Percentiles rank a stretch among this genome's conserved stretches.
phyloP scores from a whole-genome alignment of 2,888 invertebrate genomes.

The Brachyopa scutellaris region DNA sequence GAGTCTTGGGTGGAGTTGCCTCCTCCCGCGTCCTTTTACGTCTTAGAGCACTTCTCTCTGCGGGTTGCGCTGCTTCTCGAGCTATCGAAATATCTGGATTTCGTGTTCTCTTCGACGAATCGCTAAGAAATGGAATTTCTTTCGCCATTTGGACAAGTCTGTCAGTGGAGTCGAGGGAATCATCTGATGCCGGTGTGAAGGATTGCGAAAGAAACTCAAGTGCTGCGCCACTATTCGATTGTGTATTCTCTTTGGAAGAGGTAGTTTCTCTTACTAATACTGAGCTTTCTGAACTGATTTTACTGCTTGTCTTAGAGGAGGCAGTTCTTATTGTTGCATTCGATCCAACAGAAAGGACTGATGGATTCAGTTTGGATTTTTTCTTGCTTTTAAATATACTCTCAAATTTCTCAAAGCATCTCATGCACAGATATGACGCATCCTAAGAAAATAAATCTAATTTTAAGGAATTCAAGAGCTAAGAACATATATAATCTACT shows the following conservation, averaged over 20 bases:
- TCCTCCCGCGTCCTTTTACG: slow-evolving; percentile 23
- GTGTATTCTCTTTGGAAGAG: slow-evolving; percentile 25
- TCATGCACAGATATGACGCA: slow-evolving; percentile 5
- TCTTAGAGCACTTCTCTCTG: slow-evolving; percentile 24
- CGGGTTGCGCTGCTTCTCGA: slow-evolving; percentile 2
- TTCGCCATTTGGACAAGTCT: background rate
- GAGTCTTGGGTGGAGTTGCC: background rate
- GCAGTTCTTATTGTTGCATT: background rate
- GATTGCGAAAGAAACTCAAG: slow-evolving; percentile 13
- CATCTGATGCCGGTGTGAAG: background rate
- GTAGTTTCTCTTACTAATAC: background rate
- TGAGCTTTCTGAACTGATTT: background rate
- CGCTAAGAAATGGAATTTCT: background rate
- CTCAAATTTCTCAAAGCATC: slow-evolving; percentile 45
- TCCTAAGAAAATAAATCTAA: background rate
- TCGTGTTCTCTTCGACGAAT: background rate
- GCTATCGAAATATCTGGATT: slow-evolving; percentile 16
- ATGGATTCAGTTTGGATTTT: background rate
- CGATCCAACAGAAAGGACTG: background rate
- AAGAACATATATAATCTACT: slow-evolving; percentile 12
- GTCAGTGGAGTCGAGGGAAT: slow-evolving; percentile 28
- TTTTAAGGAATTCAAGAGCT: background rate
- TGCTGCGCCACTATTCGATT: background rate
- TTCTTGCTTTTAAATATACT: slow-evolving; percentile 25
- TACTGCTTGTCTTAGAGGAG: slow-evolving; percentile 3